Evolutionary conservation across 2,888 invertebrate species (phyloP), one percentile per base, ranked within the genome.

Genomic region (Smittia aterrima): DNA sequence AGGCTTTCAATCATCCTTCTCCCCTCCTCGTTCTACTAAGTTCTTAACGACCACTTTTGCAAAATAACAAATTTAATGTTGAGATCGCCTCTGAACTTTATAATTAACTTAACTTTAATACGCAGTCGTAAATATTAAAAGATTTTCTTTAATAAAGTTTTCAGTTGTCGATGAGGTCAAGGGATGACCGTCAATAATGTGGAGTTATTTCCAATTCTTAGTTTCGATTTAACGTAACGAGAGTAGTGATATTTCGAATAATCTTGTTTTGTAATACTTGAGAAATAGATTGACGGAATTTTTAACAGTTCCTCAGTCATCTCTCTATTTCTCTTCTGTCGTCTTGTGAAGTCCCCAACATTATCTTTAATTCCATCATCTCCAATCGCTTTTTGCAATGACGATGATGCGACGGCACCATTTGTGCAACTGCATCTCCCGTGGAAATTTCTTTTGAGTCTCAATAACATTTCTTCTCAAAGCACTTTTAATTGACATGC

Each of bases 61-160:
- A 22, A 18, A 20, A 22, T 18, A 58, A 20, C 58, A 18, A 18
- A 4, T 58, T 58, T 13, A 18, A 20, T 20, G 22, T 22, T 18
- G 58, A 18, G 6, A 7, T 47, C 58, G 6, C 9, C 58, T n/a
- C 6, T 58, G 58, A 58, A 58, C 58, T 58, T 58, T 58, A 58
- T 58, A 58, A 58, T 58, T 58, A 58, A 58, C 58, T 58, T 58
- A 58, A 18, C 58, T 18, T 22, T 18, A 58, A 58, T 58, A 11
- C 1, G 6, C 22, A 9, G 18, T 58, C 58, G 58, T 58, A 18
- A 58, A 58, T 18, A 58, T 11, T 58, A 22, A 47, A 47, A 47
- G 47, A 47, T 47, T 47, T 47, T 47, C 16, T 47, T 58, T 9
- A 47, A 47, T 47, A 47, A 16, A 47, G 18, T 9, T 47, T 47